Evolutionary conservation across 2,797 vertebrate genomes (phyloP).

Genomic region (Vultur gryphus): DNA sequence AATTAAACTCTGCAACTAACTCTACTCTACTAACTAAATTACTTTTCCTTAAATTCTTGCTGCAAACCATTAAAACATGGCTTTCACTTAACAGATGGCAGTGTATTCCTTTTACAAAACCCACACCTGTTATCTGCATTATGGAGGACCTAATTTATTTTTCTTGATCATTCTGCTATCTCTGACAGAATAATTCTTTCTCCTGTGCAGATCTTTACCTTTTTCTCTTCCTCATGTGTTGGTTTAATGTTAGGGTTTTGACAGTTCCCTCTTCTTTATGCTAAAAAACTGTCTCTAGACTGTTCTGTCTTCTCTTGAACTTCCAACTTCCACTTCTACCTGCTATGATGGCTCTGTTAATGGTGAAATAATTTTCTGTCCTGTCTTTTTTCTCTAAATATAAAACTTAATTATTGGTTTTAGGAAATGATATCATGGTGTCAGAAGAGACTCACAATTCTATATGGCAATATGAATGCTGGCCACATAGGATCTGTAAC

Average conservation of each 20-base stretch:
- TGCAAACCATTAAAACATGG: background rate
- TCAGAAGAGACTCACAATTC: background rate
- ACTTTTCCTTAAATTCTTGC: background rate
- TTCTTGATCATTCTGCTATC: constrained; percentile 14
- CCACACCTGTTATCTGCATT: constrained; percentile 22
- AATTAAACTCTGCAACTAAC: background rate
- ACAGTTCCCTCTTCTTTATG: background rate
- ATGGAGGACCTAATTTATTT: constrained; percentile 31
- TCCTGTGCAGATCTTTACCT: background rate
- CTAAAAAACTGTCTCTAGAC: background rate
- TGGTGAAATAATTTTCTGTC: background rate
- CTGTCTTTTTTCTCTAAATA: background rate
- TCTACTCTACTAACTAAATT: background rate
- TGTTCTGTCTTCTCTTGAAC: background rate
- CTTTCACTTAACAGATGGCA: background rate
- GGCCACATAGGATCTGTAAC: background rate
- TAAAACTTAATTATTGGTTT: background rate
- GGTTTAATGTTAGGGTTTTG: background rate
- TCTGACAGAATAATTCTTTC: constrained; percentile 41
- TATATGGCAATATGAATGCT: background rate
- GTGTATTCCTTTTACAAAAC: background rate
- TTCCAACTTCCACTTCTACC: background rate
- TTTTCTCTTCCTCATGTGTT: background rate
- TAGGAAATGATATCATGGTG: background rate
- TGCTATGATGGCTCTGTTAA: background rate